Evolutionary conservation across 2,888 invertebrate genomes (phyloP).

Genomic region (Tetragonula carbonaria): DNA sequence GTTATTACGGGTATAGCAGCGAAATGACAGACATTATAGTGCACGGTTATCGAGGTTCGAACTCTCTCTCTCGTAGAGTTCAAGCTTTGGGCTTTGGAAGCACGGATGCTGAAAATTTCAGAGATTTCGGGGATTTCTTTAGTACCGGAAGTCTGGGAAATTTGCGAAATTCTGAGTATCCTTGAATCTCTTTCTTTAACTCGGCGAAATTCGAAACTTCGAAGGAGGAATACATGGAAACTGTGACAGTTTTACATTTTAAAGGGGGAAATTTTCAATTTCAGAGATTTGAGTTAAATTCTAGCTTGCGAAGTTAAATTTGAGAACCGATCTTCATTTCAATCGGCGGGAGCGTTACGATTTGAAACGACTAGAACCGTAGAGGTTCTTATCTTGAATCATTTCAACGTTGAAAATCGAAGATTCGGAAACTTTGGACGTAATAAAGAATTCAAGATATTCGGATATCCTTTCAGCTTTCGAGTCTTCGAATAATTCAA

Average conservation of each 20-base stretch:
- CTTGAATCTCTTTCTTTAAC: not conserved
- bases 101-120: no score
- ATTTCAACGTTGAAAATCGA: not conserved
- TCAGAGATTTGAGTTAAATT: not conserved
- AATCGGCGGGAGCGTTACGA: no score
- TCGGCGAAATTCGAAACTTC: not conserved
- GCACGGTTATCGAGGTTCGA: constrained; percentile 33
- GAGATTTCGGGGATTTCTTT: no score
- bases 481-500: not conserved
- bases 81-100: constrained; percentile 4
- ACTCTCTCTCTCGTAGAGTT: not conserved
- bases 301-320: not conserved
- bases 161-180: no score
- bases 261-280: no score
- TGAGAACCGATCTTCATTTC: no score
- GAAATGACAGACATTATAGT: constrained; percentile 61
- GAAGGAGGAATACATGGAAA: not conserved
- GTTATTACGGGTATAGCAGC: constrained; percentile 61
- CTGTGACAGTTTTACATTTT: no score
- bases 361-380: no score
- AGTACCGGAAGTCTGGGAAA: no score
- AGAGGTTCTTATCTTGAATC: no score
- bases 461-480: not conserved
- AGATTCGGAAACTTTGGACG: not conserved
- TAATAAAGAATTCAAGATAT: no score